These are phyloP conservation scores for Oreochromis spilurus DNA, from an alignment of 2,113 vertebrate species.

Conservation along the genomic window DNA sequence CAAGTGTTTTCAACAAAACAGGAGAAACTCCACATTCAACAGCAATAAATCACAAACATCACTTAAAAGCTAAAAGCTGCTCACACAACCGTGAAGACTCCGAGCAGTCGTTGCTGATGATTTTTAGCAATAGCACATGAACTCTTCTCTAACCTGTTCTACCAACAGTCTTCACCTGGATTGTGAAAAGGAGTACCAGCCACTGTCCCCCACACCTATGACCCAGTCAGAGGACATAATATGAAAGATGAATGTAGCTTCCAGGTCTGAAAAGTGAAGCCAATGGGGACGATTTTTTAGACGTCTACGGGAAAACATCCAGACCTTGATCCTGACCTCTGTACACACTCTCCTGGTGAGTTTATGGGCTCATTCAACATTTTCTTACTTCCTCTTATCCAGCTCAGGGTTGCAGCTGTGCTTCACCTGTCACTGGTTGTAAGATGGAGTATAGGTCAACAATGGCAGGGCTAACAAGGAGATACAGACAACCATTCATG, in stretches of 20 bases:
- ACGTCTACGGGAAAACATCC: accelerated
- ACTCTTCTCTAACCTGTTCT: background rate
- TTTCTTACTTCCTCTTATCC: background rate
- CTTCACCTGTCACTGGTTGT: background rate
- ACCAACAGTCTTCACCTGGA: background rate
- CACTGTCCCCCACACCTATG: background rate
- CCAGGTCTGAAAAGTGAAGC: background rate
- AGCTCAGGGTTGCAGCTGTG: background rate
- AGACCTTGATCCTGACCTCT: background rate
- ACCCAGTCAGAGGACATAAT: background rate
- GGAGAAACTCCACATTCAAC: background rate
- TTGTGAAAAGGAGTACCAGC: background rate
- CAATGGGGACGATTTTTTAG: accelerated
- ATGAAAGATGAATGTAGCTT: background rate
- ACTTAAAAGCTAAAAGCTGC: background rate
- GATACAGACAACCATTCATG: background rate
- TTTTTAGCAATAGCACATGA: background rate
- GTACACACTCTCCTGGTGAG: background rate
- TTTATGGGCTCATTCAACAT: background rate
- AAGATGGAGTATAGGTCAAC: background rate
- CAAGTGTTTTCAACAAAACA: accelerated
- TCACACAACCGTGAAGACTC: background rate
- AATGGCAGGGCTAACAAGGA: background rate
- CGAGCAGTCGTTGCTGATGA: background rate
- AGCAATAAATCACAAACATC: background rate